Evolutionary conservation across 2,797 vertebrate species (phyloP).

Genomic region (Nannoperca australis): DNA sequence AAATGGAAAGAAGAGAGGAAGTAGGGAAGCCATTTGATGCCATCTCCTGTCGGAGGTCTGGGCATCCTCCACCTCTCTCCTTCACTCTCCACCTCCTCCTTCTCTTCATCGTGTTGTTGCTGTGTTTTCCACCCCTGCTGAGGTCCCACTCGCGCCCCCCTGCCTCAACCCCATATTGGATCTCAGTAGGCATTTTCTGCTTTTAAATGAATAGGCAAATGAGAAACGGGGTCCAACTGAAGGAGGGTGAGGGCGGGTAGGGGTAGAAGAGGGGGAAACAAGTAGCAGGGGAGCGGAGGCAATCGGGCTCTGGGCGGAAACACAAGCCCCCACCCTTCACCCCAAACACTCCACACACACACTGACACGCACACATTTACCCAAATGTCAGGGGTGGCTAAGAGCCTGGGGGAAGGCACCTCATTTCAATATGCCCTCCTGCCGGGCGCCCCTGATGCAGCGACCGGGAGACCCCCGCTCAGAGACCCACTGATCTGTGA

Average conservation of each 20-base stretch:
- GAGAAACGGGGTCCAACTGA: constrained; percentile 80
- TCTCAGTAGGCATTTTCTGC: constrained; percentile 88
- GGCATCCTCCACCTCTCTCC: constrained; percentile 67
- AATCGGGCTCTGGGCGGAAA: constrained; percentile 82
- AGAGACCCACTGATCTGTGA: constrained; percentile 85
- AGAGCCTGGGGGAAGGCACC: constrained; percentile 77
- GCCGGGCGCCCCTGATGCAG: constrained; percentile 78
- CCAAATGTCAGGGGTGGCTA: constrained; percentile 82
- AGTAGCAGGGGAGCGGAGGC: constrained; percentile 81
- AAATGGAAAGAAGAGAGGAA: constrained; percentile 53
- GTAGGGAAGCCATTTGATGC: constrained; percentile 74
- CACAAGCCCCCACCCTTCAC: constrained; percentile 73
- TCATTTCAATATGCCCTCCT: constrained; percentile 85
- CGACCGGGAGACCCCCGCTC: constrained; percentile 76
- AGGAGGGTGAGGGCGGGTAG: constrained; percentile 60
- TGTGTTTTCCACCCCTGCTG: constrained; percentile 83
- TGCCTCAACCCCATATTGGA: constrained; percentile 88
- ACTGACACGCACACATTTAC: constrained; percentile 51
- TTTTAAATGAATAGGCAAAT: constrained; percentile 91
- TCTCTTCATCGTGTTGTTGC: constrained; percentile 78
- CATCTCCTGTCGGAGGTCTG: constrained; percentile 74
- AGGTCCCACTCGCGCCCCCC: constrained; percentile 82
- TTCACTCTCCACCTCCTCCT: constrained; percentile 63
- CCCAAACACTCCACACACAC: constrained; percentile 59
- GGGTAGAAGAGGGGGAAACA: constrained; percentile 66